Percentiles rank a stretch among this genome's conserved stretches.
These are phyloP conservation scores for Ptiloglossa arizonensis DNA, from an alignment of 1,140 invertebrate genomes.

Conservation along the genomic window DNA sequence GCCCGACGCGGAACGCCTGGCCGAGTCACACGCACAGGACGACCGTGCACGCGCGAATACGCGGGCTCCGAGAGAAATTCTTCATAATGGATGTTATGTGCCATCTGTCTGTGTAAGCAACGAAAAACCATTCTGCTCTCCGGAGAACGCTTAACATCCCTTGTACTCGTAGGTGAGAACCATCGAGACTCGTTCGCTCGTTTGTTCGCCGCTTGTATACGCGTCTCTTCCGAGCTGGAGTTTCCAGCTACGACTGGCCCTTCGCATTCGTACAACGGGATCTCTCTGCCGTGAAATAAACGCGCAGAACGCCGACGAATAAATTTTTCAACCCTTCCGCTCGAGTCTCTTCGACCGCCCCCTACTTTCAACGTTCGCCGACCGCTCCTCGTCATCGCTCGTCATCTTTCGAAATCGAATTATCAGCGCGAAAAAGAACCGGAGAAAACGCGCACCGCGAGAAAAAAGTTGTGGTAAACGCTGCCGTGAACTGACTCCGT, in stretches of 20 bases:
- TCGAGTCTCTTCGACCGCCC: not conserved
- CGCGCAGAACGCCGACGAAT: not conserved
- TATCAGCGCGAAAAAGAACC: not conserved
- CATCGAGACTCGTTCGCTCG: slow-evolving; percentile 34
- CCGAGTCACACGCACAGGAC: not conserved
- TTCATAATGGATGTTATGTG: slow-evolving; percentile 45
- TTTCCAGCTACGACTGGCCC: slow-evolving; percentile 4
- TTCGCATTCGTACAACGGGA: not conserved
- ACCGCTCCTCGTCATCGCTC: no score
- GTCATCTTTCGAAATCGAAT: slow-evolving; percentile 1
- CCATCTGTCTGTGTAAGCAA: slow-evolving; percentile 21
- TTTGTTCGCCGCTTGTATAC: slow-evolving; percentile 22
- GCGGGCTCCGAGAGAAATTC: slow-evolving; percentile 9
- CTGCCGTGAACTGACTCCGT: not conserved
- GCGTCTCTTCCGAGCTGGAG: slow-evolving; percentile 12
- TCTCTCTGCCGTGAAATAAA: slow-evolving; percentile 14
- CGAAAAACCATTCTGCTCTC: slow-evolving; percentile 38
- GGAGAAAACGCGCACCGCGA: not conserved
- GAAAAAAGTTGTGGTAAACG: not conserved
- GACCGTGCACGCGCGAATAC: not conserved
- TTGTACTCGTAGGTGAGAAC: slow-evolving; percentile 40
- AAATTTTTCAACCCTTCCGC: slow-evolving; percentile 7
- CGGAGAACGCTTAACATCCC: slow-evolving; percentile 37
- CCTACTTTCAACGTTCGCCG: no score
- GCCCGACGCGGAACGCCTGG: no score